These are phyloP conservation scores for Galaxea fascicularis DNA, from an alignment of 92 coral and sea anemone genomes.

Conservation along the genomic window DNA sequence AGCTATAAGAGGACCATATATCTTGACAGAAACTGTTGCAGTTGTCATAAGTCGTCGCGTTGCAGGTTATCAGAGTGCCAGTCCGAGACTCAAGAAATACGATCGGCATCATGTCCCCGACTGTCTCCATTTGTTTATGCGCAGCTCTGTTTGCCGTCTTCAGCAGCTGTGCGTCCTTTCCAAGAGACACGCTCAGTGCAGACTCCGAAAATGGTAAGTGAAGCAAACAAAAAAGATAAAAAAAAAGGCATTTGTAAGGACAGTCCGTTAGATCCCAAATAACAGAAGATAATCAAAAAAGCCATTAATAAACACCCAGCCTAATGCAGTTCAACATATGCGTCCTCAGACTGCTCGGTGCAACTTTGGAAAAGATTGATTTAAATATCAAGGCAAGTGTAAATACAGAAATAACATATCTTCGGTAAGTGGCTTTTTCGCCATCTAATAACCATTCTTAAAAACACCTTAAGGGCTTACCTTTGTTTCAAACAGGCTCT, in stretches of 20 bases:
- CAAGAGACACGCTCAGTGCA: neutral
- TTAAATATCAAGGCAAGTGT: no score
- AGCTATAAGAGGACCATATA: neutral
- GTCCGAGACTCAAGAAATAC: neutral
- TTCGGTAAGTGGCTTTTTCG: no score
- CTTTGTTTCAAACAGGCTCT: no score
- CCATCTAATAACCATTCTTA: no score
- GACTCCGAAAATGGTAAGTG: neutral
- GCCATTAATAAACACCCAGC: neutral
- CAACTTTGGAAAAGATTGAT: no score
- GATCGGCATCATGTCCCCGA: neutral
- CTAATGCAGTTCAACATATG: no score
- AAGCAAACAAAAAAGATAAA: neutral
- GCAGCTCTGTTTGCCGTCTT: neutral
- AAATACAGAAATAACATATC: no score
- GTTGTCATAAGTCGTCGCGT: neutral
- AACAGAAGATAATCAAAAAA: neutral
- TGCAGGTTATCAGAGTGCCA: neutral
- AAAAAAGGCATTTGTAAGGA: neutral
- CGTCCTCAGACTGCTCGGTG: no score
- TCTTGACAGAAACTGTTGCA: neutral
- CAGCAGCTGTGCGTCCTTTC: neutral
- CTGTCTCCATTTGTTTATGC: neutral
- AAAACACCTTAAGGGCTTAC: no score
- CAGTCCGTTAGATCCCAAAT: neutral